These are phyloP conservation scores for Adrianichthys oophorus DNA, from an alignment of 2,797 vertebrate species.

Conservation along the genomic window DNA sequence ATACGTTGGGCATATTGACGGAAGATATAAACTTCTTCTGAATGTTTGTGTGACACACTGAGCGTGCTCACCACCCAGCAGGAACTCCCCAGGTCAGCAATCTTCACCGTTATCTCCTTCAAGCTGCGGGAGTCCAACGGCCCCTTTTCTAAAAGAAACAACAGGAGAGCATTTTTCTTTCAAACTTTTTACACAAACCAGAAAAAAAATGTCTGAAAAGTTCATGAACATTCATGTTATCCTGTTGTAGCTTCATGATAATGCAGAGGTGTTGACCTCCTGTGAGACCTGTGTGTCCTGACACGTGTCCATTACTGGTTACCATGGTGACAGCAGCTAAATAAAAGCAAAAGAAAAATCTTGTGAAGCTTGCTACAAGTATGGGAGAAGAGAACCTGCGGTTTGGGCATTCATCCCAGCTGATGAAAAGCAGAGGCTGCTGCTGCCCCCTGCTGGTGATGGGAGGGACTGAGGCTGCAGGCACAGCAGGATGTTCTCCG, in stretches of 20 bases:
- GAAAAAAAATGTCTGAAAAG: neutral
- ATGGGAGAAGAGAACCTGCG: slow-evolving; percentile 32
- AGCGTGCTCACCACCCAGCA: slow-evolving; percentile 86
- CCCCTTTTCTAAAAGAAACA: slow-evolving; percentile 26
- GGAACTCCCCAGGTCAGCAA: slow-evolving; percentile 87
- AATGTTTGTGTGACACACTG: neutral
- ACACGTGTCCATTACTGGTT: too few species aligned
- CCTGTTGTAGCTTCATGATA: too few species aligned
- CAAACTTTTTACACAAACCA: neutral
- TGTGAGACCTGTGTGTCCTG: too few species aligned
- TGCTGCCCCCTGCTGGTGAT: slow-evolving; percentile 44
- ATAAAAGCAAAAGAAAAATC: neutral
- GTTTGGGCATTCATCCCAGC: slow-evolving; percentile 30
- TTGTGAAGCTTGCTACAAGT: slow-evolving; percentile 15
- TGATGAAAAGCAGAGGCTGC: slow-evolving; percentile 6
- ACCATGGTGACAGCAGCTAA: too few species aligned
- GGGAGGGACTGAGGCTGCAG: slow-evolving; percentile 58
- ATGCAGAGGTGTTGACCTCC: too few species aligned
- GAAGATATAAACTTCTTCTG: too few species aligned
- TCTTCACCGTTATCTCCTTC: slow-evolving; percentile 82
- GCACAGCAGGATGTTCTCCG: slow-evolving; percentile 83
- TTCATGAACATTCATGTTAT: too few species aligned
- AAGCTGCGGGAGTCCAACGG: slow-evolving; percentile 30
- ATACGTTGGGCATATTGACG: too few species aligned
- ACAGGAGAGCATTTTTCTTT: neutral